Conservation (phyloP, 2,888 invertebrate species). For the Yponomeuta cagnagella region DNA sequence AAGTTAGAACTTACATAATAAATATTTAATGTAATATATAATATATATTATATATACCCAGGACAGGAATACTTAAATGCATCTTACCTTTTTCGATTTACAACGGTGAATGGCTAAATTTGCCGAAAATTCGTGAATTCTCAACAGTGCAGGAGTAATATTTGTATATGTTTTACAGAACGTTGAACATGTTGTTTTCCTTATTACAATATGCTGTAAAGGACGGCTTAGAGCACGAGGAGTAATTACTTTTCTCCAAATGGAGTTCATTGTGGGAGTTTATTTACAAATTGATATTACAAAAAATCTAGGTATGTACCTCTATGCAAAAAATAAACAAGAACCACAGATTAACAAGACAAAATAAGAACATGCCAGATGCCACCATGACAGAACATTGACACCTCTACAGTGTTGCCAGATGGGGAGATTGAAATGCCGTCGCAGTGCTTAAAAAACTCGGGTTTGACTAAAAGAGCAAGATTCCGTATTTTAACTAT, state of each 20-base stretch:
- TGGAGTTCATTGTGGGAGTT: neutral
- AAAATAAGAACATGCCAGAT: too few relatives aligned
- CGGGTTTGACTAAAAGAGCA: too few relatives aligned
- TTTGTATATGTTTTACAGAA: neutral
- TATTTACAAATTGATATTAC: neutral
- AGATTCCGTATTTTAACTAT: too few relatives aligned
- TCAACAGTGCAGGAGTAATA: neutral
- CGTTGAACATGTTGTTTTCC: neutral
- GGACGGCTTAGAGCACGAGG: neutral
- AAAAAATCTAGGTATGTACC: too few relatives aligned
- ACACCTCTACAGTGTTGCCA: too few relatives aligned
- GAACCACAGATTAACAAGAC: too few relatives aligned
- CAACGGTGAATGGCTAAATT: neutral
- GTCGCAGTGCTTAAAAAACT: too few relatives aligned
- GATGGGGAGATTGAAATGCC: too few relatives aligned
- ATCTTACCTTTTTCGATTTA: constrained; percentile 6
- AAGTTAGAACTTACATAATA: neutral
- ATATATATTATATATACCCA: too few relatives aligned
- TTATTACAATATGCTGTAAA: neutral
- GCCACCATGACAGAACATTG: too few relatives aligned
- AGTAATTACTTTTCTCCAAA: neutral
- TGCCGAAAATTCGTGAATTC: neutral
- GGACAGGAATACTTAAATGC: neutral
- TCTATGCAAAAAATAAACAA: too few relatives aligned
- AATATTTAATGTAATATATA: neutral